Evolutionary conservation across 2,113 vertebrate genomes (phyloP).

Genomic region (Hypanus sabinus): DNA sequence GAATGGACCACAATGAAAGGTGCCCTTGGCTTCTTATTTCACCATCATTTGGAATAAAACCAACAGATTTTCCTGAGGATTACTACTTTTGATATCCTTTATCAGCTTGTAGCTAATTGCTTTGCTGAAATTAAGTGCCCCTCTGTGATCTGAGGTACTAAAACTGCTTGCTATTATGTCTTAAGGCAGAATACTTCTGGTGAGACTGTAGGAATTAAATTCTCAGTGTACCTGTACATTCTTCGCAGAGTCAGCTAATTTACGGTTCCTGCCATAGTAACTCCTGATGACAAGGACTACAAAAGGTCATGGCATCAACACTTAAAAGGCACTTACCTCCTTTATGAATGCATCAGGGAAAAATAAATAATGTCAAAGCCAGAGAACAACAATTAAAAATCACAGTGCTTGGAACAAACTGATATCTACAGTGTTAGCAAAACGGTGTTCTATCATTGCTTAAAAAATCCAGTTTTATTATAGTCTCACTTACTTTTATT

Average conservation of each 20-base stretch:
- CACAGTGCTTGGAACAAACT: not conserved
- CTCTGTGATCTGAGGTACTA: conserved; percentile 56
- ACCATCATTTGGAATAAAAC: conserved; percentile 72
- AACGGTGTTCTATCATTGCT: not conserved
- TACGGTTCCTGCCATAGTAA: not conserved
- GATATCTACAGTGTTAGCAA: not conserved
- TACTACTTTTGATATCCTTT: conserved; percentile 66
- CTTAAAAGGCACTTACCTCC: conserved; percentile 6
- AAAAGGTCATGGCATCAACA: not conserved
- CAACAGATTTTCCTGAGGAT: conserved; percentile 70
- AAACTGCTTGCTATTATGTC: conserved; percentile 42
- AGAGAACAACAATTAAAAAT: not conserved
- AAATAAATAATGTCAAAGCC: conserved; percentile 14
- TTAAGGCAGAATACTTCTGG: conserved; percentile 22
- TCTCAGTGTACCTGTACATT: not conserved
- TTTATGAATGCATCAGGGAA: not conserved
- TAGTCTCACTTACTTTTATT: not conserved
- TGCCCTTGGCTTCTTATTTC: conserved; percentile 65
- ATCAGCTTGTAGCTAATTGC: conserved; percentile 72
- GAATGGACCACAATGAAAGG: conserved; percentile 64
- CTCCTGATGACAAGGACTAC: not conserved
- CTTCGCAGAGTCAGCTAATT: conserved; percentile 18
- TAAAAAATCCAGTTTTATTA: conserved; percentile 2
- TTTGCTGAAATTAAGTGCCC: conserved; percentile 74
- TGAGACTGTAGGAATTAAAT: conserved; percentile 5